Base-by-base conservation (phyloP, 2,797 vertebrate genomes). In the Ceryle rudis region DNA sequence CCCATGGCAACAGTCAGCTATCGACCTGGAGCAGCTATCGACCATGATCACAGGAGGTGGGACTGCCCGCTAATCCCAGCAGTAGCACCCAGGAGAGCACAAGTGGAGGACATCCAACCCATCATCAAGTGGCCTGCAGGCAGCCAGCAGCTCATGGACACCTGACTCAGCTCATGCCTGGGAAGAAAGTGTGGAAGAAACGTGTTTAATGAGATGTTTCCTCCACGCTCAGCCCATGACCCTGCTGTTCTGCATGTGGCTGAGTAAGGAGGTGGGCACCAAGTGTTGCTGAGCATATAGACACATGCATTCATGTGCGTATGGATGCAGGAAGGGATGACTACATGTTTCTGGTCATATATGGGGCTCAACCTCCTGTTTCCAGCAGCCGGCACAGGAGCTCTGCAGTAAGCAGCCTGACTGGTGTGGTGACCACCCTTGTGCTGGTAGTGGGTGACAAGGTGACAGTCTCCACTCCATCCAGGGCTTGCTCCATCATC, bases 271-370 rank as follows among this genome's bases (percentile, higher is more conserved):
- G 37, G 37, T 14, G n/a, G 44, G 61, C 69, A 81, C 46, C 1
- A 9, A 62, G 39, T 0, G 3, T 33, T 75, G 58, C 60, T 2
- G 2, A 70, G 64, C 49, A 28, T 1, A 0, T 37, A 70, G 80
- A 57, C 31, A 81, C 15, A 7, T 1, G 3, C 35, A n/a, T 0
- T 4, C 2, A 1, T 3, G 0, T 0, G 1, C 8, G 15, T 23
- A 47, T 3, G 18, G 66, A 26, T 65, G 11, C 33, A 77, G 9
- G 11, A 42, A 90, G 42, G 52, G 29, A 77, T 3, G 7, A 81
- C 52, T 15, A 39, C 0, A 0, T 0, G 0, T 22, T 82, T 89
- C 69, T 81, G n/a, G 8, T 60, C 70, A 86, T 83, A 83, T 15
- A 60, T 1, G 5, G 28, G 33, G 6, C 66, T 86, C 44, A 11